Percentiles rank a stretch among this genome's conserved stretches.
These are phyloP conservation scores for Meteorus colon DNA, from an alignment of 2,888 invertebrate species.

Conservation along the genomic window DNA sequence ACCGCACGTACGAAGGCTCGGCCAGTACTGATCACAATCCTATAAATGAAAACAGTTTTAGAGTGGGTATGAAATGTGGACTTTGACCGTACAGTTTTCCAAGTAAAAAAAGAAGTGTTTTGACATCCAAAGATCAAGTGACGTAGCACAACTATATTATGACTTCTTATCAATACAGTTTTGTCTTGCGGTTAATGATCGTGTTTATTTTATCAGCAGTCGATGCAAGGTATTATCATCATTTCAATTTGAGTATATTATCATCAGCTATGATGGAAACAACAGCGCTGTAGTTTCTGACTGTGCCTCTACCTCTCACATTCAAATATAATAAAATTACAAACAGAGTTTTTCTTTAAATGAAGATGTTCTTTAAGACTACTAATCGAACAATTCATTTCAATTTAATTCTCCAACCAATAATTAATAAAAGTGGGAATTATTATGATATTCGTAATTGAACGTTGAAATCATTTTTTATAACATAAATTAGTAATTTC, in stretches of 20 bases:
- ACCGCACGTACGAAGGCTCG: not conserved
- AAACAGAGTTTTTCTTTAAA: too few species aligned
- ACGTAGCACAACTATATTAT: not conserved
- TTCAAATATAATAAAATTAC: too few species aligned
- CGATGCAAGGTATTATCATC: not conserved
- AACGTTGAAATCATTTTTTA: conserved; percentile 54
- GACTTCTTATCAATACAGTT: not conserved
- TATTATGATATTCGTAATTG: too few species aligned
- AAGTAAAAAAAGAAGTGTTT: conserved; percentile 12
- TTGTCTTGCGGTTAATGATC: not conserved
- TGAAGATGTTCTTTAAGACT: too few species aligned
- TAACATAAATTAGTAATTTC: conserved; percentile 66
- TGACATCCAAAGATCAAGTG: conserved; percentile 5
- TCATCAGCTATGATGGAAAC: not conserved
- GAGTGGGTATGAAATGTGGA: not conserved
- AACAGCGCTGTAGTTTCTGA: not conserved
- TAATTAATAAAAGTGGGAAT: too few species aligned
- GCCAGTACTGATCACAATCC: not conserved
- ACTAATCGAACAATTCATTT: too few species aligned
- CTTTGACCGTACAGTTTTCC: not conserved
- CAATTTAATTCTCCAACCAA: too few species aligned
- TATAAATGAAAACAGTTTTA: not conserved
- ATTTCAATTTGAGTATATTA: not conserved
- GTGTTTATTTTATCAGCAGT: conserved; percentile 6
- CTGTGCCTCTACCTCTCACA: too few species aligned